These are phyloP conservation scores for Zapornia atra DNA, from an alignment of 2,113 vertebrate genomes.

Conservation along the genomic window DNA sequence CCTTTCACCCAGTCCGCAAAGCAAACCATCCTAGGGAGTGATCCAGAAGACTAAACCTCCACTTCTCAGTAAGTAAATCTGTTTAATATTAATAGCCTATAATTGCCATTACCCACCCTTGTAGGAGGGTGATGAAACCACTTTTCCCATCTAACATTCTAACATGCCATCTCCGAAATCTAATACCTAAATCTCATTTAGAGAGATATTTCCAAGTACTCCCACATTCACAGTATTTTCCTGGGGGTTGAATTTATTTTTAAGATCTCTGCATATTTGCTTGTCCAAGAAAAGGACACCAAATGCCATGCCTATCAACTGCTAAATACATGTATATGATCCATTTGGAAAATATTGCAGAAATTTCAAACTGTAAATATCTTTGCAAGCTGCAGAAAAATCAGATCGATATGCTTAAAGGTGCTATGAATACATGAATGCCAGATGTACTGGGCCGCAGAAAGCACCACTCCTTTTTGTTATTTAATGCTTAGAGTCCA, in stretches of 20 bases:
- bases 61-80: not conserved
- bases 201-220: not conserved
- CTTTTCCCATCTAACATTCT: not conserved
- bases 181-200: not conserved
- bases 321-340: not conserved
- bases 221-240: not conserved
- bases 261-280: not conserved
- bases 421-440: conserved; percentile 12
- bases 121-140: not conserved
- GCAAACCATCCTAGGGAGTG: not conserved
- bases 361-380: conserved; percentile 44
- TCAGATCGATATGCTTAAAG: not conserved
- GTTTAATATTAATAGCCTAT: not conserved
- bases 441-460: not conserved
- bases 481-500: not conserved
- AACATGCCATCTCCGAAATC: conserved; percentile 1
- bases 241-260: conserved; percentile 23
- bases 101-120: not conserved
- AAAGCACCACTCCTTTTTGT: not conserved
- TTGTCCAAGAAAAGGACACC: conserved; percentile 21
- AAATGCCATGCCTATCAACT: conserved; percentile 32
- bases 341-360: conserved; percentile 49
- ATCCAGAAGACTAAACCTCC: not conserved
- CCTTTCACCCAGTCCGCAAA: not conserved
- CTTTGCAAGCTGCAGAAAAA: conserved; percentile 35